Conservation (phyloP, 2,113 vertebrate species). For the Entelurus aequoreus region DNA sequence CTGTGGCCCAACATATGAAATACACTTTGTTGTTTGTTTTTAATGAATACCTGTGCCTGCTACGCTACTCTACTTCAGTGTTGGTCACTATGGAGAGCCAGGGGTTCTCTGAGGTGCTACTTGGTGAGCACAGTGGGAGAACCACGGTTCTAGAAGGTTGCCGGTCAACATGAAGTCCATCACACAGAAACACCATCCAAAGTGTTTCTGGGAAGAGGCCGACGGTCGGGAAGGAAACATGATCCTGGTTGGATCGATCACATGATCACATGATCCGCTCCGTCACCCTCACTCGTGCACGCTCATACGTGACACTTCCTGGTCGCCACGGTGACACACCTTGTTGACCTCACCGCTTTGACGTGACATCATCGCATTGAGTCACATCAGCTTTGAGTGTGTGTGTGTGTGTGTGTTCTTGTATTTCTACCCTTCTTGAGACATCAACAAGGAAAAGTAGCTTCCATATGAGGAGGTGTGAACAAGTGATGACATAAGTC, state of each 20-base stretch:
- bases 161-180: background rate
- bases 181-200: slow-evolving; percentile 49
- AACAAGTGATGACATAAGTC: no score
- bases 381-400: background rate
- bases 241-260: slow-evolving; percentile 29
- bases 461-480: no score
- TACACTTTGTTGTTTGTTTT: no score
- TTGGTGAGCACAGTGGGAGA: no score
- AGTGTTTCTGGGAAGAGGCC: slow-evolving; percentile 58
- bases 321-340: background rate
- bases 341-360: background rate
- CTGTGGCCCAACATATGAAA: no score
- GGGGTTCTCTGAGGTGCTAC: no score
- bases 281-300: background rate
- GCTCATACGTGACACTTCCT: background rate
- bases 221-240: slow-evolving; percentile 66
- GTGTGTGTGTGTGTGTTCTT: background rate
- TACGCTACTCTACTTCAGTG: no score
- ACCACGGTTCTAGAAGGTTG: no score
- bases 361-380: slow-evolving; percentile 2
- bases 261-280: slow-evolving; percentile 6
- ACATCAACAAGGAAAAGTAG: no score
- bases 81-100: no score
- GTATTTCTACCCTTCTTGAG: no score
- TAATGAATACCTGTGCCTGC: no score